Conservation (phyloP, 2,888 invertebrate species). For the Dioctria linearis region DNA sequence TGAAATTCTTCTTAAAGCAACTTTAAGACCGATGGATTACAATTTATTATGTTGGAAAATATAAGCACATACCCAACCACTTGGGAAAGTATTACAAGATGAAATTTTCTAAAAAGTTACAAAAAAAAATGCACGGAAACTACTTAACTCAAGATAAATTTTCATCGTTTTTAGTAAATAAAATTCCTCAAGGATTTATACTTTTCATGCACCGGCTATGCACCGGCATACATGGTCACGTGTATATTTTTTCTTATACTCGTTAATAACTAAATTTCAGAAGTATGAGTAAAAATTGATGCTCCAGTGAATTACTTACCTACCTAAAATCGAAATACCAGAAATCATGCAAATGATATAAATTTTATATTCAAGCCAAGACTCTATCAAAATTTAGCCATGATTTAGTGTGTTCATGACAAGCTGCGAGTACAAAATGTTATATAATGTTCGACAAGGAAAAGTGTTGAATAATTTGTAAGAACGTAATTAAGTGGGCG, state of each 20-base stretch:
- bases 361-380: constrained; percentile 22
- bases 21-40: constrained; percentile 37
- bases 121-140: too few species aligned
- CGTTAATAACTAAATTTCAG: too few species aligned
- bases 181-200: too few species aligned
- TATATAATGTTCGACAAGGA: constrained; percentile 56
- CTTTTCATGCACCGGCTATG: neutral
- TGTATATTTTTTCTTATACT: neutral
- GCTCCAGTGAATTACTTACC: neutral
- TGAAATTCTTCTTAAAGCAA: constrained; percentile 21
- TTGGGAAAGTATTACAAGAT: constrained; percentile 8
- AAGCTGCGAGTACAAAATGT: constrained; percentile 51
- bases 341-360: constrained; percentile 6
- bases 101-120: constrained; percentile 28
- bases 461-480: constrained; percentile 59
- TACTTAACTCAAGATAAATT: too few species aligned
- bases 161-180: neutral
- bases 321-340: constrained; percentile 28
- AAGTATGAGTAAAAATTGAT: neutral
- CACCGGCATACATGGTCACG: neutral
- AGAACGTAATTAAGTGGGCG: constrained; percentile 57
- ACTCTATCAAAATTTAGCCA: constrained; percentile 36
- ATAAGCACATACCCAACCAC: neutral
- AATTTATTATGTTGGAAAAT: constrained; percentile 25
- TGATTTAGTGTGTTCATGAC: constrained; percentile 54